Percentiles rank a stretch among this genome's conserved stretches.
Conservation (phyloP, 2,888 invertebrate species). For the Campoplex capitator region DNA sequence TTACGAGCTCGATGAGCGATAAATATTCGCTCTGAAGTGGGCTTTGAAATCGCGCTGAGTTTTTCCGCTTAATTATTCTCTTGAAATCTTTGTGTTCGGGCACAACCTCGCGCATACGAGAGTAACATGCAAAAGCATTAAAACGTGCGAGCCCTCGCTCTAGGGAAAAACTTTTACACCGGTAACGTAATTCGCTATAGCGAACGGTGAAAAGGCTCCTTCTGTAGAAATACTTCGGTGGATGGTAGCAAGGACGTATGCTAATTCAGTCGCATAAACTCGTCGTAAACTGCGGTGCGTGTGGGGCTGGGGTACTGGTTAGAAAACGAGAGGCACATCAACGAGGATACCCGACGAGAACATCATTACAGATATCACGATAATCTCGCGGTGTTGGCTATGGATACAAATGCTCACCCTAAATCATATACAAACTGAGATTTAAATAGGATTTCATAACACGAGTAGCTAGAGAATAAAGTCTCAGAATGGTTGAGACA, state of each 20-base stretch:
- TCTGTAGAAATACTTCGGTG: slow-evolving; percentile 47
- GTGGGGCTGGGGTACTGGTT: slow-evolving; percentile 41
- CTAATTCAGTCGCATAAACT: slow-evolving; percentile 70
- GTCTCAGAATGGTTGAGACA: not conserved
- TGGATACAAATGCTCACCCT: not conserved
- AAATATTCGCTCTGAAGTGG: slow-evolving; percentile 18
- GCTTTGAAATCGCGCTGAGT: slow-evolving; percentile 23
- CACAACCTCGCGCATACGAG: not conserved
- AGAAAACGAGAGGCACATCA: slow-evolving; percentile 59
- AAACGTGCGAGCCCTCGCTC: slow-evolving; percentile 23
- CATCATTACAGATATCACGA: slow-evolving; percentile 68
- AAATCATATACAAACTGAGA: not conserved
- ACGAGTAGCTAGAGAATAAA: not conserved
- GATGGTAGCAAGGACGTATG: slow-evolving; percentile 73
- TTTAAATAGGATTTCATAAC: not conserved
- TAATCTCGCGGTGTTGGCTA: slow-evolving; percentile 29
- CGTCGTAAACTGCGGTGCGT: slow-evolving; percentile 65
- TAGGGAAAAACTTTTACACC: slow-evolving; percentile 42
- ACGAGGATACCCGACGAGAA: slow-evolving; percentile 46
- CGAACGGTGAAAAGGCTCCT: slow-evolving; percentile 31
- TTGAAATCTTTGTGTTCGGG: slow-evolving; percentile 25
- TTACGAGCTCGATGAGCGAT: slow-evolving; percentile 43
- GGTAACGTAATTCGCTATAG: slow-evolving; percentile 48
- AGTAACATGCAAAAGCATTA: slow-evolving; percentile 6
- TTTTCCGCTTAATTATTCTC: slow-evolving; percentile 43